phyloP scores from a whole-genome alignment of 2,113 vertebrate species.

The Rhinopomastus cyanomelas region DNA sequence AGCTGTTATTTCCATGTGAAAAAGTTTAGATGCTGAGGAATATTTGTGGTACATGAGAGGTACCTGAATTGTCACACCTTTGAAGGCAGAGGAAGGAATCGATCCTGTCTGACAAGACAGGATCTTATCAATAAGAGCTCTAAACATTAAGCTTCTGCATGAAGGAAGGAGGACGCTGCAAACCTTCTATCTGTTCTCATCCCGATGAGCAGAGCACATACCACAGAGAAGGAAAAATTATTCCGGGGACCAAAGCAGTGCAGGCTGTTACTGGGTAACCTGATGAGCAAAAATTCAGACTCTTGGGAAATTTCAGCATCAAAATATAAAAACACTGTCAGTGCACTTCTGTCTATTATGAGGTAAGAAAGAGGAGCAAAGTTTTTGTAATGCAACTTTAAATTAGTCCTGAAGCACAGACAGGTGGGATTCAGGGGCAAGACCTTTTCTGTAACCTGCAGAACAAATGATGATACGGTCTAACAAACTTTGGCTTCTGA shows the following conservation, averaged over 20 bases:
- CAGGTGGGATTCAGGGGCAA: background rate
- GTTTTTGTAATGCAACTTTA: background rate
- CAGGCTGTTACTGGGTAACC: background rate
- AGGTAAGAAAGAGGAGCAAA: background rate
- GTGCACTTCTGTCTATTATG: background rate
- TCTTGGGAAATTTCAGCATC: background rate
- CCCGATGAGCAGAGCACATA: background rate
- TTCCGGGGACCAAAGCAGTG: background rate
- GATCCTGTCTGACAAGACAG: background rate
- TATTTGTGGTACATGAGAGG: background rate
- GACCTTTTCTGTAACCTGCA: background rate
- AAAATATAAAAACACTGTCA: background rate
- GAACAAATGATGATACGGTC: background rate
- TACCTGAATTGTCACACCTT: background rate
- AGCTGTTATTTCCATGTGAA: background rate
- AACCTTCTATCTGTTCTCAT: background rate
- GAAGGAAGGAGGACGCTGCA: background rate
- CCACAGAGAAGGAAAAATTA: background rate
- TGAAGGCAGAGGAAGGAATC: background rate
- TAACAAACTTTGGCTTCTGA: background rate
- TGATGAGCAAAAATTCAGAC: background rate
- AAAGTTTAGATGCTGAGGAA: background rate
- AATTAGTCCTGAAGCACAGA: background rate
- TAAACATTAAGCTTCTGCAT: background rate
- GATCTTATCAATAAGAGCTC: background rate